phyloP scores from a whole-genome alignment of 2,113 vertebrate species.

The Plectropomus leopardus region DNA sequence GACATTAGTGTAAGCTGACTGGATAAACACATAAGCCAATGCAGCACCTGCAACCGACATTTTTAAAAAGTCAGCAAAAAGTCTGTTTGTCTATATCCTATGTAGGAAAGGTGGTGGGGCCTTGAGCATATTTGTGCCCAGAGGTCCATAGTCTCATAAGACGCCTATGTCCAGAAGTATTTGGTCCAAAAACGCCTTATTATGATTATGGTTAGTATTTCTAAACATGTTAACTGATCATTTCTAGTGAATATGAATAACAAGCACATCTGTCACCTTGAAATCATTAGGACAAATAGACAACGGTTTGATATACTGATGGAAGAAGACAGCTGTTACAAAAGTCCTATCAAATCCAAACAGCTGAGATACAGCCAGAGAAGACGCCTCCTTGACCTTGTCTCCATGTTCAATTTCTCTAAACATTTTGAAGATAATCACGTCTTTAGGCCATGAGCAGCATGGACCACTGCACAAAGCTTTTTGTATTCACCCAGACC shows the following conservation, averaged over 20 bases:
- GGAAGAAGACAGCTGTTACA: conserved; percentile 11
- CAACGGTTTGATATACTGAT: background rate
- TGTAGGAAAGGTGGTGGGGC: too few relatives aligned
- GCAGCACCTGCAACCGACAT: too few relatives aligned
- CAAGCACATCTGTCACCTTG: background rate
- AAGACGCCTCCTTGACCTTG: conserved; percentile 31
- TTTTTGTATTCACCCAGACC: conserved; percentile 62
- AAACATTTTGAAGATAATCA: conserved; percentile 70
- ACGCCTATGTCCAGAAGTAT: too few relatives aligned
- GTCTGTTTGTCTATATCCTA: too few relatives aligned
- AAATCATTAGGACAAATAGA: background rate
- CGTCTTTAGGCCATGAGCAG: conserved; percentile 72
- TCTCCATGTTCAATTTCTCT: conserved; percentile 38
- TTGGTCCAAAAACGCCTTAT: too few relatives aligned
- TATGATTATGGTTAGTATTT: too few relatives aligned
- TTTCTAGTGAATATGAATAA: background rate
- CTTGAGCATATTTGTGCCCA: too few relatives aligned
- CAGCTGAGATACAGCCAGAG: conserved; percentile 25
- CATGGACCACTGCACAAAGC: conserved; percentile 71
- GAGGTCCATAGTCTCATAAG: too few relatives aligned
- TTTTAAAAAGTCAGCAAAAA: too few relatives aligned
- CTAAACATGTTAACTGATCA: background rate
- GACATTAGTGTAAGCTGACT: too few relatives aligned
- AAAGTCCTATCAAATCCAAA: conserved; percentile 29
- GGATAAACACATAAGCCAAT: too few relatives aligned